Conservation (phyloP, 1,140 invertebrate genomes). For the Drosophila rhopaloa region DNA sequence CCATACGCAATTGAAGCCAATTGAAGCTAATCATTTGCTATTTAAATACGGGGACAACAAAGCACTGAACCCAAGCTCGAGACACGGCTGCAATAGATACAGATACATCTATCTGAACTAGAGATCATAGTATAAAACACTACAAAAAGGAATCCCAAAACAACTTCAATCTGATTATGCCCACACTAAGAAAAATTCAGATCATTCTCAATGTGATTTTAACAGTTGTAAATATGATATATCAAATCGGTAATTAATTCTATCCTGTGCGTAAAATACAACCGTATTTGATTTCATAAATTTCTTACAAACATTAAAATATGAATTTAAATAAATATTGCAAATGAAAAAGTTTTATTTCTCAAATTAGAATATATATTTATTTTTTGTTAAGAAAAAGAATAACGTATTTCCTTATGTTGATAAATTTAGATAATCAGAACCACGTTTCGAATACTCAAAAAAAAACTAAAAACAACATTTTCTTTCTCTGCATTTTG, state of each 20-base stretch:
- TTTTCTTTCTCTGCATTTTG: constrained; percentile 1
- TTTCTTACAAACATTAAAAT: too few relatives aligned
- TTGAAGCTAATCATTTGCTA: constrained; percentile 79
- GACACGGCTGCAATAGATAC: constrained; percentile 22
- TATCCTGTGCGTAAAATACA: too few relatives aligned
- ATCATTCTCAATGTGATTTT: not conserved
- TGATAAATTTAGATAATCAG: too few relatives aligned
- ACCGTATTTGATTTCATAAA: too few relatives aligned
- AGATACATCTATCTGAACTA: constrained; percentile 5
- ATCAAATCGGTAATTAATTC: too few relatives aligned
- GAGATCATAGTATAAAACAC: constrained; percentile 2
- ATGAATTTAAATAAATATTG: too few relatives aligned
- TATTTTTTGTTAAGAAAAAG: too few relatives aligned
- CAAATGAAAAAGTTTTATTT: too few relatives aligned
- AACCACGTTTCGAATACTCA: too few relatives aligned
- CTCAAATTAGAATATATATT: too few relatives aligned
- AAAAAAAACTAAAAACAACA: not conserved
- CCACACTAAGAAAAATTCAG: not conserved
- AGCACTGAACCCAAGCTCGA: constrained; percentile 23
- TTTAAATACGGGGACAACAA: constrained; percentile 72
- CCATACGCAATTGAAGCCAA: constrained; percentile 72
- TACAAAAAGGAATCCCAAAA: not conserved
- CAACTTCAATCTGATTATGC: constrained; percentile 1
- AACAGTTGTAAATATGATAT: too few relatives aligned
- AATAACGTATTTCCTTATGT: too few relatives aligned